Base-by-base conservation (phyloP, 2,888 invertebrate species). In the Drosophila lutescens region DNA sequence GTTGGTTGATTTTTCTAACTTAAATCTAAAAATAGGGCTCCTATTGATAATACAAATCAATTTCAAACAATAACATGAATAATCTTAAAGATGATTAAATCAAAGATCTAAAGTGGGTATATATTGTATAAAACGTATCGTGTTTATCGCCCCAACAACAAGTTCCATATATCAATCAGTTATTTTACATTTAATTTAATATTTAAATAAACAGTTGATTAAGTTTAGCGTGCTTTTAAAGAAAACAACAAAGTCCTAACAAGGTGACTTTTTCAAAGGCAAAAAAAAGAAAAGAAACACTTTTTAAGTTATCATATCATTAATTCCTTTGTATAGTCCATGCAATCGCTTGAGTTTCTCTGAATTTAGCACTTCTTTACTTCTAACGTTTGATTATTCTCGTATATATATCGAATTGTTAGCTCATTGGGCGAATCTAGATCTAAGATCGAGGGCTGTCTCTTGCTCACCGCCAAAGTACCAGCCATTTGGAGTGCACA, bases 401-500 rank as follows among this genome's bases (percentile, higher is more conserved):
- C 2, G 20, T 2, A 20, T 20, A 20, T 20, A 20, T 20, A 20
- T 20, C 20, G 1, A 20, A 20, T 20, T 20, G 20, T 15, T n/a
- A 30, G 30, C 30, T 12, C 30, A 47, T 6, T 12, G 30, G 6
- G 12, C 30, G 30, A 15, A 30, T 32, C 30, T 47, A 47, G 47
- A 15, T 47, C 49, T 49, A 49, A 49, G 49, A 49, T 49, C 34
- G 49, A 49, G 34, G 34, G 49, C 34, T 50, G 32, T 38, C 12
- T 47, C 26, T 58, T 50, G 59, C 65, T 47, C 53, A 98, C 98
- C 98, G 92, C 99, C 99, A 94, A 98, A 98, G 92, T 96, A 97
- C 85, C 96, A 95, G 72, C 98, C 98, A 86, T 95, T 95, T 43
- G 96, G 94, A 65, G 97, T 97, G 88, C 96, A 95, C 93, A 98